Percentiles rank a stretch among this genome's conserved stretches.
Conservation (phyloP, 2,113 vertebrate genomes). For the Grantiella picta region DNA sequence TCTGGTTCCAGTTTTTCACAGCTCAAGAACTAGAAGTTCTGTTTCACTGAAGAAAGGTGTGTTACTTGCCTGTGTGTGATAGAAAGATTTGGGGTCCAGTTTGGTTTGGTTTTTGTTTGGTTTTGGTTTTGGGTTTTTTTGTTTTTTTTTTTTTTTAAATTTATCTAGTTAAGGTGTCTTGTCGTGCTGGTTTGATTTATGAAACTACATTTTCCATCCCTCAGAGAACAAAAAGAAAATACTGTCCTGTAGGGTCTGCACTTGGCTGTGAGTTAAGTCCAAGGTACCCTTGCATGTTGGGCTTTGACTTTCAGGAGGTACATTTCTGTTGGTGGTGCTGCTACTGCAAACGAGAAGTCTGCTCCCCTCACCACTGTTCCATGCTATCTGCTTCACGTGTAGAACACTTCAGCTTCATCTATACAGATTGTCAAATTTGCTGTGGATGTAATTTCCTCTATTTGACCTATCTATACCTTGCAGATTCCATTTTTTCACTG, state of each 20-base stretch:
- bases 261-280: background rate
- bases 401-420: background rate
- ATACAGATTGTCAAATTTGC: rapidly evolving
- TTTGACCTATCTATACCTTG: background rate
- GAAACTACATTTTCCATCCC: background rate
- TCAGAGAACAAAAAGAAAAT: background rate
- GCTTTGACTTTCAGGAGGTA: background rate
- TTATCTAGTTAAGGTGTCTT: background rate
- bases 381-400: rapidly evolving
- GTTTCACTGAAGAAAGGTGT: background rate
- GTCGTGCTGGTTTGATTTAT: background rate
- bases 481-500: background rate
- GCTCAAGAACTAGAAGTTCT: background rate
- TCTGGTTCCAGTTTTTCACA: background rate
- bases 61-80: background rate
- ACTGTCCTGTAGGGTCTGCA: background rate
- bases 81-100: background rate
- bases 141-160: background rate
- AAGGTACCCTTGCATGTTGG: background rate
- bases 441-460: background rate
- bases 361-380: background rate
- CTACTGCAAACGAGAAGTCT: rapidly evolving
- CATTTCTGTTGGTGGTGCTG: background rate
- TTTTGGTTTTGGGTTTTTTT: background rate
- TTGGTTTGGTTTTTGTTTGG: background rate